phyloP scores from a whole-genome alignment of 2,888 invertebrate genomes.

The Ormyrus nitidulus region DNA sequence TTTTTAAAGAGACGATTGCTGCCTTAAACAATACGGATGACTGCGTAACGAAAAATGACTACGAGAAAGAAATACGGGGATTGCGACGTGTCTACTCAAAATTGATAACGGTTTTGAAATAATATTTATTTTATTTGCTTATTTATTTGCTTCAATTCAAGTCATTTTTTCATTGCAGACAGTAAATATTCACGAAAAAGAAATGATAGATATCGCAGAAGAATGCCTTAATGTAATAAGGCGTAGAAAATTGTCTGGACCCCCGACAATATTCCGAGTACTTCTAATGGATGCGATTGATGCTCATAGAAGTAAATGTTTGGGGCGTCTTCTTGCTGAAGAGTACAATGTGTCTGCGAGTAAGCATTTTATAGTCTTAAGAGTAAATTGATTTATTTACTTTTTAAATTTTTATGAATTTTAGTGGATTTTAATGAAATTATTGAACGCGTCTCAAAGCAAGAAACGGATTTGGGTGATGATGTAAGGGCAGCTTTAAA shows the following conservation, averaged over 20 bases:
- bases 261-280: constrained; percentile 79
- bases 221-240: constrained; percentile 72
- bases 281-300: constrained; percentile 79
- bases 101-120: constrained; percentile 32
- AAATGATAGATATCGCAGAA: constrained; percentile 71
- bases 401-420: constrained; percentile 27
- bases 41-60: background rate
- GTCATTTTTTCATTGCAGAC: constrained; percentile 20
- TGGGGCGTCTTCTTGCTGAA: constrained; percentile 77
- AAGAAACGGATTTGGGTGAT: constrained; percentile 65
- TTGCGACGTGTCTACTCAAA: constrained; percentile 33
- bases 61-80: constrained; percentile 27
- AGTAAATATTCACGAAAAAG: constrained; percentile 5
- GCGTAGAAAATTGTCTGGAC: constrained; percentile 71
- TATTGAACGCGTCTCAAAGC: constrained; percentile 76
- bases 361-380: constrained; percentile 78
- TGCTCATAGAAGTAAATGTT: constrained; percentile 77
- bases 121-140: background rate
- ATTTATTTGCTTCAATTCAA: background rate
- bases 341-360: too few relatives aligned
- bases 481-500: constrained; percentile 59
- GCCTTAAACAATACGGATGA: background rate
- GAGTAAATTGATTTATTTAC: constrained; percentile 66
- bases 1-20: constrained; percentile 8
- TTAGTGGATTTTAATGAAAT: constrained; percentile 79